Evolutionary conservation across 2,797 vertebrate species (phyloP).

Genomic region (Alfaro cultratus): DNA sequence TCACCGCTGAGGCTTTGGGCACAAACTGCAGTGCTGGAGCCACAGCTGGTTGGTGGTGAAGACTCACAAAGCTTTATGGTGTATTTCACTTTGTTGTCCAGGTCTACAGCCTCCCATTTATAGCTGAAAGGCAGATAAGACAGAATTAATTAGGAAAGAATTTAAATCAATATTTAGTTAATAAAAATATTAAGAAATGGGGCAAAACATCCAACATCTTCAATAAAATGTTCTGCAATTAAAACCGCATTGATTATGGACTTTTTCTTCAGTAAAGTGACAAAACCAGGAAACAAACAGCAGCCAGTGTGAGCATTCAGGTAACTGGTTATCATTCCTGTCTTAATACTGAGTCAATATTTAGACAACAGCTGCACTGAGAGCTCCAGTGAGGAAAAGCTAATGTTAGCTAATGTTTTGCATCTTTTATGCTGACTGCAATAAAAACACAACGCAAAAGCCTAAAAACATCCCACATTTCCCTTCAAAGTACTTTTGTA

Average conservation of each 20-base stretch:
- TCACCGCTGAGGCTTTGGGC: slow-evolving; percentile 58
- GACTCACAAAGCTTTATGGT: slow-evolving; percentile 86
- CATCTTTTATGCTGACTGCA: background rate
- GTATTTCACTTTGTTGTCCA: slow-evolving; percentile 83
- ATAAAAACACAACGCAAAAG: background rate
- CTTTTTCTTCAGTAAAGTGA: background rate
- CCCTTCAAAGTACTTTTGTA: background rate
- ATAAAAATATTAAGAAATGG: background rate
- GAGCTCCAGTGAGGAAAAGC: background rate
- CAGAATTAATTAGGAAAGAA: background rate
- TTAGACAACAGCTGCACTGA: slow-evolving; percentile 25
- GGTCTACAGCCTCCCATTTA: slow-evolving; percentile 91
- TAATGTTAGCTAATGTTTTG: background rate
- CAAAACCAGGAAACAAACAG: background rate
- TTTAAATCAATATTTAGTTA: background rate
- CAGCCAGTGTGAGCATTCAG: background rate
- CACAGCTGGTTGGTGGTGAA: slow-evolving; percentile 77
- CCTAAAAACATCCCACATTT: background rate
- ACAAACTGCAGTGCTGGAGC: slow-evolving; percentile 79
- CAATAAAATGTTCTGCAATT: too few relatives aligned
- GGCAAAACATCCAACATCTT: background rate
- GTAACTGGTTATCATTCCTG: slow-evolving; percentile 2
- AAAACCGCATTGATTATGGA: background rate
- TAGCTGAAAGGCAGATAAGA: slow-evolving; percentile 80
- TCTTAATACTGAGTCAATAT: slow-evolving; percentile 51